phyloP scores from a whole-genome alignment of 1,140 invertebrate species.

The Delia radicum region DNA sequence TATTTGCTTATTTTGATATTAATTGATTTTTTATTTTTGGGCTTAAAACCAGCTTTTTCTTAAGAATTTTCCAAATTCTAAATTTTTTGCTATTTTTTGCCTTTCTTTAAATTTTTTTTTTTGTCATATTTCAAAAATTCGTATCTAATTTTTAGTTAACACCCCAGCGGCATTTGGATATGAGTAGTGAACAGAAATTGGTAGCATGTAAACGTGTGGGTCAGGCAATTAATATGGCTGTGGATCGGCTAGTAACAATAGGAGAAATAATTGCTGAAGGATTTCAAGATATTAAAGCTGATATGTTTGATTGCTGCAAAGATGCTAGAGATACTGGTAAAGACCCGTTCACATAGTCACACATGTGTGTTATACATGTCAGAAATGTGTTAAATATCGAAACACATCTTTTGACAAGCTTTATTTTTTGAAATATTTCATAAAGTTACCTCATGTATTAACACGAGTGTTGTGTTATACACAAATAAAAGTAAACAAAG shows the following conservation, averaged over 20 bases:
- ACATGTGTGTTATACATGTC: background rate
- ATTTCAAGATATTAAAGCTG: conserved; percentile 92
- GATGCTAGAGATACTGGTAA: conserved; percentile 92
- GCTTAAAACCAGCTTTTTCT: too few species aligned
- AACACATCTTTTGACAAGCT: too few species aligned
- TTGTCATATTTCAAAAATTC: background rate
- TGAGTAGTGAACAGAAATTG: conserved; percentile 14
- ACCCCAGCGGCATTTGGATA: background rate
- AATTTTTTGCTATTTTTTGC: too few species aligned
- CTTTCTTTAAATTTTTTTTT: too few species aligned
- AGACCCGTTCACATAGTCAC: conserved; percentile 25
- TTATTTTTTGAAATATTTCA: too few species aligned
- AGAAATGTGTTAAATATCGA: too few species aligned
- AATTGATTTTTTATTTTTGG: too few species aligned
- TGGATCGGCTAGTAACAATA: conserved; percentile 96
- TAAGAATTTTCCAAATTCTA: too few species aligned
- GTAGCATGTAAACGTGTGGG: conserved; percentile 86
- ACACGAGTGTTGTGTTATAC: too few species aligned
- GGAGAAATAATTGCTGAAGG: conserved; percentile 98
- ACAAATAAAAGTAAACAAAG: too few species aligned
- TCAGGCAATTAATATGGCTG: conserved; percentile 92
- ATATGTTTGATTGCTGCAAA: conserved; percentile 97
- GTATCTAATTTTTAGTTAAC: background rate
- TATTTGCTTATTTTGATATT: too few species aligned
- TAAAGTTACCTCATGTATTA: too few species aligned